Evolutionary conservation across 2,888 invertebrate genomes (phyloP), one percentile per base, ranked within the genome.

Genomic region (Allacma fusca): DNA sequence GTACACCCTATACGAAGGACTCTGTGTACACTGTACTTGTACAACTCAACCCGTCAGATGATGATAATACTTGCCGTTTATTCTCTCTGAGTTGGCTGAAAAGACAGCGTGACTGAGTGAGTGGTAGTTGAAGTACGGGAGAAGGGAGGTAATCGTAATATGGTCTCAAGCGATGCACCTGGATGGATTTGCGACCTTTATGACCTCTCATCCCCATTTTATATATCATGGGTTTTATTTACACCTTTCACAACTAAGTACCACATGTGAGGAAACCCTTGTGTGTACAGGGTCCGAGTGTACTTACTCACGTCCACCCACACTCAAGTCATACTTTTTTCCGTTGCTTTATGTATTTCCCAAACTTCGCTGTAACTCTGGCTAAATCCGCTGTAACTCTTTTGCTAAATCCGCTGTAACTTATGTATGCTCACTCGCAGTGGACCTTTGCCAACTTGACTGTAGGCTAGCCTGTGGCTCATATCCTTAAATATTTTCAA

Each of bases 161-260:
- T 67, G 67, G 67, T 75, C 65, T 67, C 26, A 24, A 74, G 75
- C 65, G 67, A 68, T 68, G 57, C 75, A 75, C 75, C 75, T 75
- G 75, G 75, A 75, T 68, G 65, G 75, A 65, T 75, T 71, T 44
- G 50, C 75, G 68, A 75, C 75, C 67, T 75, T 74, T 57, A 28
- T 75, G 75, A 75, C 75, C 75, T 75, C 67, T 65, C 68, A 68
- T 65, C 75, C 68, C 68, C 75, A 68, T 57, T 67, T 29, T 29
- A 67, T 67, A 67, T 19, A 26, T 21, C 29, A 29, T 19, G 21
- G 67, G 43, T 24, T 71, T 40, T 50, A 50, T 50, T 44, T 50
- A 71, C 57, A 26, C 71, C 71, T 24, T 26, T 26, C 13, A 50
- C 16, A 7, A 59, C n/a, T 59, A 59, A 59, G 59, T 7, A 59